Evolutionary conservation across 1,140 invertebrate species (phyloP), one percentile per base, ranked within the genome.

Genomic region (Drosophila pseudoananassae): DNA sequence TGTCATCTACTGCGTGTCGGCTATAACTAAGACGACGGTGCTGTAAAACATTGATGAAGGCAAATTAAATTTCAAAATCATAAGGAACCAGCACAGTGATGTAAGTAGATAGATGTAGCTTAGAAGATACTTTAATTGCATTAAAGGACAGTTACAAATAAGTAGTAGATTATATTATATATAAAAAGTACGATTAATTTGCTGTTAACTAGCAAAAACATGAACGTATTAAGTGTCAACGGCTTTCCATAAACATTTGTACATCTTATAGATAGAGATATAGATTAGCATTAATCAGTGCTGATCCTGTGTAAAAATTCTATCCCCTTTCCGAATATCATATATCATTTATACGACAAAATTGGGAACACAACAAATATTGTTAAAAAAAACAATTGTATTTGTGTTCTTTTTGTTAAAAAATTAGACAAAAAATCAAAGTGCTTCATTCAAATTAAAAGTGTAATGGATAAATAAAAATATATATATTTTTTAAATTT

Each of bases 1-100:
- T 94, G 91, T 98, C 97, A 90, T 97, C 95, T 43, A 98, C 96
- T 53, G 97, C 96, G 92, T 98, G 97, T 64, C 97, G 94, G 90
- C 97, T 98, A 93, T 98, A 98, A 92, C 96, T 97, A 63, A 97
- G 93, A 65, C 96, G 94, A 55, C 97, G 96, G 92, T 97, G 96
- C 96, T 98, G 93, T 63, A 93, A 94, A 91, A 83, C 70, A 78
- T 78, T 45, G 57, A 87, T 65, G 63, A 60, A 63, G 50, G 73
- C 78, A 81, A 80, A 76, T 72, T 82, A 68, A 72, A 59, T 74
- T 33, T 72, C 27, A 36, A 75, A 69, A 68, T 82, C 73, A 77
- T 66, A 82, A 68, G 61, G 49, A 45, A 50, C 25, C 51, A 69
- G 63, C 51, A 23, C 31, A 49, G 68, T 69, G 63, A 69, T 56